A percentile compares a stretch with the other conserved stretches of the same genome.
phyloP scores from a whole-genome alignment of 2,797 vertebrate genomes.

The Gallirallus australis region DNA sequence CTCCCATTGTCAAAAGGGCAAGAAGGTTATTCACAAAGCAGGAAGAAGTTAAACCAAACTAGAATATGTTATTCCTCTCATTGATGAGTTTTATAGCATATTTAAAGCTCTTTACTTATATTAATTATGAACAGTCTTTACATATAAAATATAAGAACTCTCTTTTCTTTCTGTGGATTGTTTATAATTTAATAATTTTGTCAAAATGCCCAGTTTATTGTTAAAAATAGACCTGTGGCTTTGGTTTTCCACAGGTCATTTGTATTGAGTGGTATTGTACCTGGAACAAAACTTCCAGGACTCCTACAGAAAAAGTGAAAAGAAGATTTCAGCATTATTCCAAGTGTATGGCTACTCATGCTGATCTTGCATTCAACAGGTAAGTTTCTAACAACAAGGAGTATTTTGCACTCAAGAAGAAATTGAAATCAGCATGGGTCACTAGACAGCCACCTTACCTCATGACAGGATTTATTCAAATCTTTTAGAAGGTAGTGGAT shows the following conservation, averaged over 20 bases:
- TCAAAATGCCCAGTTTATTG: not conserved
- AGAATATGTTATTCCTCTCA: not conserved
- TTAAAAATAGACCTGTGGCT: not conserved
- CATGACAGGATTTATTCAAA: not conserved
- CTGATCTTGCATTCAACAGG: not conserved
- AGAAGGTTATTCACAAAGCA: not conserved
- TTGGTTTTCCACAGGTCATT: not conserved
- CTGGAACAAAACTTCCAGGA: not conserved
- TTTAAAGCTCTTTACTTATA: not conserved
- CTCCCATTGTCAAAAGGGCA: not conserved
- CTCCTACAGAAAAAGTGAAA: not conserved
- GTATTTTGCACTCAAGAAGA: not conserved
- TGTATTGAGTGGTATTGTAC: not conserved
- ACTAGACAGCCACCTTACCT: not conserved
- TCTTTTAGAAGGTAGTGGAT: not conserved
- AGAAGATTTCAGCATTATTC: not conserved
- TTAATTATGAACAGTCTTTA: not conserved
- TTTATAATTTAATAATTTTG: not conserved
- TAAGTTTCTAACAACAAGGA: not conserved
- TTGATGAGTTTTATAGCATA: not conserved
- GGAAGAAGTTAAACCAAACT: not conserved
- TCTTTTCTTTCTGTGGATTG: not conserved
- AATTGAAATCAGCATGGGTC: not conserved
- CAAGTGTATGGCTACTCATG: not conserved
- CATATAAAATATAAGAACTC: not conserved